Evolutionary conservation across 2,113 vertebrate species (phyloP), one percentile per base, ranked within the genome.

Genomic region (Lanius ludovicianus): DNA sequence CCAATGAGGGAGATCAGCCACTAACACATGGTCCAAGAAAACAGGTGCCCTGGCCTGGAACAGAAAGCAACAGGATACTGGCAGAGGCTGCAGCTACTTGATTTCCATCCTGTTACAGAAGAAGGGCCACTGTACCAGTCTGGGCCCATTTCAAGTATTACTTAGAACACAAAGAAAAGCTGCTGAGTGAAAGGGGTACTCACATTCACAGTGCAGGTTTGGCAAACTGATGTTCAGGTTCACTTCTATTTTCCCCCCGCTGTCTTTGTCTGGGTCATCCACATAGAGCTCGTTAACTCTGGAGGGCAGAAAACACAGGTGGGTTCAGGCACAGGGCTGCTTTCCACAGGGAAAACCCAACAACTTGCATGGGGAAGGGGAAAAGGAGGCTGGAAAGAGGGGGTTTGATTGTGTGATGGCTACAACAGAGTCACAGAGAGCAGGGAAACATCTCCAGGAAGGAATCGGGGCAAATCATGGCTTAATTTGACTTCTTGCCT

Each of bases 231-330:
- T 98, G 98, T 99, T 99, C 98, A 99, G 98, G 98, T 98, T 99
- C 98, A 99, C 99, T 92, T 99, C 99, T 97, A 99, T 99, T 98
- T 99, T 99, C 96, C 99, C 99, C 91, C 99, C 99, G 80, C 99
- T 99, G 98, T 99, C 98, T 98, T 99, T 99, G 98, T 99, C 99
- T 12, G 99, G 99, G 97, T 99, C 99, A 96, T 99, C 99, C 88
- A 99, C 99, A 18, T 99, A 99, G 21, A 99, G 98, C 96, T 99
- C 99, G 57, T 99, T 99, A 96, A 99, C 99, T 81, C 99, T 99
- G 98, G 4, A 91, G 69, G 76, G 94, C 37, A 97, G 73, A 95
- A 84, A 95, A 91, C 69, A 96, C 15, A 87, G 55, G 35, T n/a
- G 60, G 10, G 13, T 10, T 79, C 37, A 77, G 39, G 35, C 59